Conservation (phyloP, 2,888 invertebrate genomes). For the Eulithis testata region DNA sequence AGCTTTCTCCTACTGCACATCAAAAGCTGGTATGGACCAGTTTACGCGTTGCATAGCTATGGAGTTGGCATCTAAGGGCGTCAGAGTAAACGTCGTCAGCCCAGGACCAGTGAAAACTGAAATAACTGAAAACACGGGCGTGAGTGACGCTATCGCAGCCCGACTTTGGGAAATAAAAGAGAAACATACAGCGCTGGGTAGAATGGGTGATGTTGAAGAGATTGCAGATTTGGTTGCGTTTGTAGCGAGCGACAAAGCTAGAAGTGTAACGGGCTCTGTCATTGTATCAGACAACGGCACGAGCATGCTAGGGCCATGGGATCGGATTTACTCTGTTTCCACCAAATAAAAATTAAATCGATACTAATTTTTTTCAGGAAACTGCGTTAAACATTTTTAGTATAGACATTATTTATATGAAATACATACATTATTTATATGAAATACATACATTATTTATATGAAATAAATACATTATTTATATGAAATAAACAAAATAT, state of each 20-base stretch:
- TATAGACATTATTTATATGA: too few relatives aligned
- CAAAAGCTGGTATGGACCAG: conserved; percentile 87
- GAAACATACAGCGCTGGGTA: conserved; percentile 91
- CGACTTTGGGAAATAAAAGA: conserved; percentile 86
- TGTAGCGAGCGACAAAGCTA: conserved; percentile 85
- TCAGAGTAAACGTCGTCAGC: conserved; percentile 93
- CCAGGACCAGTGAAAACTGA: conserved; percentile 91
- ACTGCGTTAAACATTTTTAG: too few relatives aligned
- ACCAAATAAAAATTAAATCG: too few relatives aligned
- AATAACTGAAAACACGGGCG: conserved; percentile 34
- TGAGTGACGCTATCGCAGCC: conserved; percentile 4
- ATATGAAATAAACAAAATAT: too few relatives aligned
- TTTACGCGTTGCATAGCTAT: conserved; percentile 93
- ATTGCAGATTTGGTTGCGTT: conserved; percentile 91
- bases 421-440: too few relatives aligned
- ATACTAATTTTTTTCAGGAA: too few relatives aligned
- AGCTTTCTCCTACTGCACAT: conserved; percentile 44
- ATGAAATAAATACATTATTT: too few relatives aligned
- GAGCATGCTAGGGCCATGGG: too few relatives aligned
- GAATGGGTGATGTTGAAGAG: conserved; percentile 68
- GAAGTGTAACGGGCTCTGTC: conserved; percentile 91
- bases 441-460: too few relatives aligned
- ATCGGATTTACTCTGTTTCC: too few relatives aligned
- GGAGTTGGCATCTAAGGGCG: conserved; percentile 88
- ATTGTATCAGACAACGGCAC: conserved; percentile 45